Base-by-base conservation (phyloP, 2,888 invertebrate species). In the Xylota segnis region DNA sequence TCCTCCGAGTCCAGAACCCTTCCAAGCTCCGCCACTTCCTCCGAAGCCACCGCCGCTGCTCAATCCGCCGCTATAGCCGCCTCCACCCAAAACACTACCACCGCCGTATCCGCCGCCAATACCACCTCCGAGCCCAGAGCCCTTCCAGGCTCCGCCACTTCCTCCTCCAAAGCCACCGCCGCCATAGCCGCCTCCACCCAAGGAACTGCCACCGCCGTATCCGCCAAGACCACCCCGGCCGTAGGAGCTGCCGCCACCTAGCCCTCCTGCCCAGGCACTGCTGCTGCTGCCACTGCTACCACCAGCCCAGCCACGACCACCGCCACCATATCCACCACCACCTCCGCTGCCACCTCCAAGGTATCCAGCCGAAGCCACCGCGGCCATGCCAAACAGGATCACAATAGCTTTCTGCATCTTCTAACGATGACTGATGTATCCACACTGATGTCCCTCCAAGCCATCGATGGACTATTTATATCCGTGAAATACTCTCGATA, bases 371-470 rank as follows among this genome's bases (percentile, higher is more conserved):
- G 79, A 56, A 4, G 56, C 81, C 32, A 65, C 70, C 40, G 52
- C 70, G 37, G 59, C 78, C 50, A 74, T 56, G 56, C 82, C 78
- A 43, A 78, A 84, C 61, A 79, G 59, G 45, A 82, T 71, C 72
- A 84, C 82, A 45, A 78, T 59, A 76, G 88, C 83, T 84, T 83
- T 87, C 68, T 87, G 79, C 77, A 82, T 83, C 58, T 81, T 70
- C 43, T 59, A 59, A 54, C 63, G 43, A 54, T 63, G 78, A 71
- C 71, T 63, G 63, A 27, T 45, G 27, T 71, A 43, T 63, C 52
- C 29, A 78, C 54, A 78, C 78, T 78, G 70, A 78, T 68, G 5
- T 23, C 59, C 37, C 18, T 23, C 40, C 9, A 29, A 18, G 29
- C 61, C 18, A 12, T 6, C 12, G 50, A 47, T 68, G 50, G 66